Conservation (phyloP, 2,113 vertebrate genomes). For the Xyrauchen texanus region DNA sequence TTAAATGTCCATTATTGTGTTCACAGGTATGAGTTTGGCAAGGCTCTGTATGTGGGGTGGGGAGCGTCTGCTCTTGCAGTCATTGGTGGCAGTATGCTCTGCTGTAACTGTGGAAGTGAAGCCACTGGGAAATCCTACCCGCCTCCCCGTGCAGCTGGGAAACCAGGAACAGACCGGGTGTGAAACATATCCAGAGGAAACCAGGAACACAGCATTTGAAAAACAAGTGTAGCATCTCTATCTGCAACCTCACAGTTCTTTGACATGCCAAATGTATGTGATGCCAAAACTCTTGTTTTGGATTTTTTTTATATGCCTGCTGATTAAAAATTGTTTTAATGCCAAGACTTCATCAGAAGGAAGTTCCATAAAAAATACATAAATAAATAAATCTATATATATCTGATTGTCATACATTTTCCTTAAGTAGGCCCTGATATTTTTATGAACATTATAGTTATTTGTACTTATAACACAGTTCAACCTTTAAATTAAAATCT, state of each 20-base stretch:
- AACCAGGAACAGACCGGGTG: conserved; percentile 79
- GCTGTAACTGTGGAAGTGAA: conserved; percentile 80
- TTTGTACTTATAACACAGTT: too few species aligned
- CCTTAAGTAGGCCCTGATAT: too few species aligned
- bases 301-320: too few species aligned
- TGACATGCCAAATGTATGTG: too few species aligned
- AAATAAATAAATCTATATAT: too few species aligned
- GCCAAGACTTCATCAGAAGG: too few species aligned
- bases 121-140: conserved; percentile 78
- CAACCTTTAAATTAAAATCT: too few species aligned
- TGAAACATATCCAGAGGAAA: not conserved
- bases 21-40: conserved; percentile 90
- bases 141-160: conserved; percentile 71
- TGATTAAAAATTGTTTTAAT: too few species aligned
- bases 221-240: not conserved
- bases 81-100: conserved; percentile 87
- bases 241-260: not conserved
- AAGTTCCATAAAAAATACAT: too few species aligned
- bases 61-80: conserved; percentile 81
- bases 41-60: conserved; percentile 91
- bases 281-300: too few species aligned
- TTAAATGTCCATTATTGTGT: not conserved
- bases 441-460: too few species aligned
- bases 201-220: not conserved
- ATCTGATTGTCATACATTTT: too few species aligned